Conservation (phyloP, 2,113 vertebrate species). For the Gymnorhina tibicen region DNA sequence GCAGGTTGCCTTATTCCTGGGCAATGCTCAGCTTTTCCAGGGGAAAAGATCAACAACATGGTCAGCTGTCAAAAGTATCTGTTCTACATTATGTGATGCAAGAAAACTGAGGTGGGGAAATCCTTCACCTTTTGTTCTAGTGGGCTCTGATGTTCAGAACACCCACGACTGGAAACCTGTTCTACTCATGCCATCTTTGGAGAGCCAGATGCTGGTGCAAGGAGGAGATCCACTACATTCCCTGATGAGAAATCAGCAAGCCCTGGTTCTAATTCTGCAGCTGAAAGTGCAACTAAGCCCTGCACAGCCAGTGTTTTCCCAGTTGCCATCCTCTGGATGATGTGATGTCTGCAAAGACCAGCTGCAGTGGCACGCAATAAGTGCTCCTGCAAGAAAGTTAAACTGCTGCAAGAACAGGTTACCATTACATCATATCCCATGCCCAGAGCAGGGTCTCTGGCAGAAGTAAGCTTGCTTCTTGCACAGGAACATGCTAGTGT, state of each 20-base stretch:
- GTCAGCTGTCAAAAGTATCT: constrained; percentile 25
- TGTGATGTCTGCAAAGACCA: neutral
- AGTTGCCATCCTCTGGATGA: constrained; percentile 57
- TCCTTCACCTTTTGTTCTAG: constrained; percentile 61
- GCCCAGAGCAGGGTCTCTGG: neutral
- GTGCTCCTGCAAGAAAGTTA: constrained; percentile 9
- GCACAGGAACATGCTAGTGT: no score
- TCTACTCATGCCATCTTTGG: constrained; percentile 23
- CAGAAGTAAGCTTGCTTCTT: neutral
- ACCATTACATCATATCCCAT: neutral
- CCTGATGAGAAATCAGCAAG: constrained; percentile 19
- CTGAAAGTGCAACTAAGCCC: neutral
- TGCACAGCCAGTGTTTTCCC: constrained; percentile 13
- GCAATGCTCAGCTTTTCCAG: constrained; percentile 37
- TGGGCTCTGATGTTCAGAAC: constrained; percentile 53
- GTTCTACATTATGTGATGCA: constrained; percentile 52
- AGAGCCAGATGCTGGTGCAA: neutral
- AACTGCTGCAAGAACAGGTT: constrained; percentile 5
- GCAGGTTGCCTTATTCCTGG: constrained; percentile 12
- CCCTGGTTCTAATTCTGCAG: neutral
- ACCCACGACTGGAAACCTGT: constrained; percentile 21
- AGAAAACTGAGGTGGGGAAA: constrained; percentile 19
- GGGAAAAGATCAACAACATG: constrained; percentile 7
- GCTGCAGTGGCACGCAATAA: neutral
- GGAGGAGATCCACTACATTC: constrained; percentile 8